Base-by-base conservation (phyloP, 2,888 invertebrate species). In the Acleris laterana region DNA sequence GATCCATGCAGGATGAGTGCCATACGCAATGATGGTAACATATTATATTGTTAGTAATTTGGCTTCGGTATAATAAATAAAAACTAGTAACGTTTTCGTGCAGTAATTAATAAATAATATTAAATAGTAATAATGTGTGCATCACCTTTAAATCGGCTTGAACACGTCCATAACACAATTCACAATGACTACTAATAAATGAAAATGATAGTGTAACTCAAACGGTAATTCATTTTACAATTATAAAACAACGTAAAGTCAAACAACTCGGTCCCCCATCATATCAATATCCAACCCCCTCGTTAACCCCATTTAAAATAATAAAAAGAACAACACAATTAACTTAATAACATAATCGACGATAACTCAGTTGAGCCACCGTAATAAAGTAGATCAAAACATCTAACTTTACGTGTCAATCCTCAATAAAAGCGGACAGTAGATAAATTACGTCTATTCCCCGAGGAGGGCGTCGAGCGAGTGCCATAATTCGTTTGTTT, bases 401-500 rank as follows among this genome's bases (percentile, higher is more conserved):
- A 70, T 68, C 66, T 55, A 66, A 69, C 69, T 70, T 77, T 63
- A 77, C 79, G 74, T 80, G 78, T 75, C 75, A 72, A 74, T 74
- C 62, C 68, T 19, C 59, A 50, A 50, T 60, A 60, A 60, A 46
- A 78, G 77, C 81, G 80, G 72, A 74, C 56, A 22, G 48, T 60
- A 59, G 65, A 71, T 77, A 76, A 77, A 77, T 77, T 70, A 77
- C 71, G 71, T 77, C 66, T 74, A 69, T 68, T 62, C 73, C 70
- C 75, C 63, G 62, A 71, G 70, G 74, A 73, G 77, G 74, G 74
- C 76, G 72, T 69, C 72, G 74, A 67, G 68, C 71, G 75, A 83
- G 73, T 83, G 81, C 72, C 73, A 74, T 85, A 82, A 86, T 85
- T 85, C 81, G 83, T 84, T 77, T 84, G 84, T 83, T 85, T 83